Base-by-base conservation (phyloP, 2,797 vertebrate genomes). In the Mormyrus proboscirostris region DNA sequence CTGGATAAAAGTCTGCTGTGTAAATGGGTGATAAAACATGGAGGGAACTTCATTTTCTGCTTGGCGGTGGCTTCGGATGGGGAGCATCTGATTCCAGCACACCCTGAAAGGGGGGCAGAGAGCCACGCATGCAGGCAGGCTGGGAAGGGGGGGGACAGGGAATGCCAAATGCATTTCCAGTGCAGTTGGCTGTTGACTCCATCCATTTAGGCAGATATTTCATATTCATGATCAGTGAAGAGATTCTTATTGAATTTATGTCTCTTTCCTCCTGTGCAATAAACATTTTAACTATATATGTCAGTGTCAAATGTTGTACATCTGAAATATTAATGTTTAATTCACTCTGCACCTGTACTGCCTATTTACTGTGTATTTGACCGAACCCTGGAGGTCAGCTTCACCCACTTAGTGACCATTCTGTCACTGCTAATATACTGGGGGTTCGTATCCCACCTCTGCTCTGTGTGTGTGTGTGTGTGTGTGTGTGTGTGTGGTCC, bases 11-110 rank as follows among this genome's bases (percentile, higher is more conserved):
- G 38, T 79, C 73, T 41, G 73, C 41, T 79, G 73, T 79, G 38
- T 79, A 44, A 79, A 44, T 41, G 73, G 33, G n/a, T 79, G 73
- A 79, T 79, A 79, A 79, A 79, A 79, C 33, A 79, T 79, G 73
- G 33, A 38, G 38, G 38, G 73, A n/a, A 79, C 73, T 79, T 79
- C 38, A 79, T 79, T 79, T 79, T 79, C 38, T 79, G 16, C 16
- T 44, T 79, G 73, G 73, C 12, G 6, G 29, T 38, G 29, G 65
- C 65, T 73, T 73, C 3, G 12, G 65, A 3, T 5, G 7, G 41
- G 41, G 73, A 79, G 16, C 38, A 79, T 79, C 73, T 44, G 38
- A 79, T 44, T 79, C 38, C 38, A 19, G 73, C 2, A 0, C 73
- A 79, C 14, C 73, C 38, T 19, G 73, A n/a, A 79, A 0, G 6